Evolutionary conservation across 2,113 vertebrate species (phyloP).

Genomic region (Proteles cristata): DNA sequence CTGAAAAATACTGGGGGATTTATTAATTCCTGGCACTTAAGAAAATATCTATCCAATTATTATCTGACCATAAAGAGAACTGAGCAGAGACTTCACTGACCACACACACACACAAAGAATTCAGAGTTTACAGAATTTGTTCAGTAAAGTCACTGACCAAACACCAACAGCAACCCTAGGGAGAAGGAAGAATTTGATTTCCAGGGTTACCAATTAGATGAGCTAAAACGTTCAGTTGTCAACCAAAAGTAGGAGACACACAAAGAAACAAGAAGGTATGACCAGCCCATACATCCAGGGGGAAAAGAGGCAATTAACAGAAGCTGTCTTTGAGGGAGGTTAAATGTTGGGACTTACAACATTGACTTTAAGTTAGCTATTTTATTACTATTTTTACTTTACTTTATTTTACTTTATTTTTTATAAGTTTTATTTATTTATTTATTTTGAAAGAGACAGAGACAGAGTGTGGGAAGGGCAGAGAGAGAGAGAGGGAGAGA

Average conservation of each 20-base stretch:
- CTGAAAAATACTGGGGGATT: neutral
- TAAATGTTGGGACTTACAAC: neutral
- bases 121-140: neutral
- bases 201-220: neutral
- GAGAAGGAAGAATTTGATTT: neutral
- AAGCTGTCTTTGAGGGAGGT: neutral
- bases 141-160: neutral
- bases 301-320: neutral
- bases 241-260: neutral
- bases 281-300: neutral
- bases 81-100: neutral
- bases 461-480: too few relatives aligned
- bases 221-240: conserved; percentile 1
- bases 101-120: neutral
- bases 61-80: neutral
- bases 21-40: neutral
- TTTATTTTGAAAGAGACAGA: too few relatives aligned
- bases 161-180: neutral
- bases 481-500: too few relatives aligned
- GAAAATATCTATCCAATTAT: neutral
- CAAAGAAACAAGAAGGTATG: neutral
- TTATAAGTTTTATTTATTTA: too few relatives aligned
- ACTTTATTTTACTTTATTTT: too few relatives aligned
- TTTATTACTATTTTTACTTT: too few relatives aligned
- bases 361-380: neutral